Base-by-base conservation (phyloP, 2,888 invertebrate genomes). In the Ectropis crepuscularia region DNA sequence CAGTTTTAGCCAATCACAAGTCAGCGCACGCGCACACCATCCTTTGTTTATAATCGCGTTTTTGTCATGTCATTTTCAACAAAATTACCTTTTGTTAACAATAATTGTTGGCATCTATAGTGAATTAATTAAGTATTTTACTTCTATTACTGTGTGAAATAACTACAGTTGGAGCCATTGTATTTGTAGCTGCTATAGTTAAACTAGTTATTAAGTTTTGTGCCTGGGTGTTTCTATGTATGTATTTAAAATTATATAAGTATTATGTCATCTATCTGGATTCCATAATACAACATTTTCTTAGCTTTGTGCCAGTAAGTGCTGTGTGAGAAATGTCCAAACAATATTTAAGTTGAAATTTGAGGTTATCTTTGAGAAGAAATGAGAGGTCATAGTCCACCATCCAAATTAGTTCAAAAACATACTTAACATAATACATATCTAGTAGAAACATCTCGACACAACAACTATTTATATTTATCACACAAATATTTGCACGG, bases 1-100 rank as follows among this genome's bases (percentile, higher is more conserved):
- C 72, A 84, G 82, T 88, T 89, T 89, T 87, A 90, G 77, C 92
- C 90, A 90, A 91, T 92, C 92, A 88, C 86, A 83, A 90, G 80
- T 81, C 89, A 45, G 76, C 75, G 74, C 88, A 84, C 84, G 85
- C 74, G 76, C 73, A 55, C 67, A 77, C 79, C 75, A 81, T 84
- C 86, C 87, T 89, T 90, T 89, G 89, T 89, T 85, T 77, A 80
- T 78, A 77, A 80, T 75, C 77, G 68, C 70, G 69, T 74, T 77
- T 70, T 77, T 79, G 80, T 80, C 78, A 83, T 77, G 85, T 82
- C 68, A 83, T 83, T 87, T 85, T 78, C 75, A 78, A 73, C 65
- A 75, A 65, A 65, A 65, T 61, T 16, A 76, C 76, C 80, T 76
- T 84, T 84, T 85, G 77, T 80, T 75, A 39, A 53, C 63, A 54